Percentiles rank a stretch among this genome's conserved stretches.
Evolutionary conservation across 2,113 vertebrate species (phyloP).

Genomic region (Prietella phreatophila): DNA sequence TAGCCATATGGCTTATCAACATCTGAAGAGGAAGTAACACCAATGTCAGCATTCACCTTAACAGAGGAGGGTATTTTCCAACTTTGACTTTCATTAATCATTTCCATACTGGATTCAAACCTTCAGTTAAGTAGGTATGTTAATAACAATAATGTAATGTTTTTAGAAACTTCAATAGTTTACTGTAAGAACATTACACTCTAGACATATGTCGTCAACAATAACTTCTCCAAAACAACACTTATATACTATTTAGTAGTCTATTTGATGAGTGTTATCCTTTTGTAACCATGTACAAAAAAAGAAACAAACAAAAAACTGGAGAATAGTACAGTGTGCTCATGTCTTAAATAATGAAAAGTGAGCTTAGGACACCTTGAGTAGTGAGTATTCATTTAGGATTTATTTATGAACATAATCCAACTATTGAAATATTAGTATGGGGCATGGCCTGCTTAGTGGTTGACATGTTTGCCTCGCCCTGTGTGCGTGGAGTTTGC

Average conservation of each 20-base stretch:
- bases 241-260: neutral
- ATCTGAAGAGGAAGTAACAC: slow-evolving; percentile 10
- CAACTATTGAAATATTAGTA: neutral
- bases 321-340: neutral
- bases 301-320: neutral
- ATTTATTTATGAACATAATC: neutral
- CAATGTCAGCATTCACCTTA: neutral
- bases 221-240: neutral
- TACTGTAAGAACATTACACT: neutral
- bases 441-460: too few relatives aligned
- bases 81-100: neutral
- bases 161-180: neutral
- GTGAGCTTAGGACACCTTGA: neutral
- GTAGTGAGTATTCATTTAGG: neutral
- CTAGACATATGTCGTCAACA: neutral
- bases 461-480: too few relatives aligned
- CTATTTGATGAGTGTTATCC: neutral
- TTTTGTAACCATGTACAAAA: neutral
- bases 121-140: neutral
- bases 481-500: too few relatives aligned
- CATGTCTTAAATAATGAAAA: neutral
- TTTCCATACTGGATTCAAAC: neutral
- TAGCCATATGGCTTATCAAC: neutral
- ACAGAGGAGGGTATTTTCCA: neutral
- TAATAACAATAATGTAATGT: neutral